Percentiles rank a stretch among this genome's conserved stretches.
These are phyloP conservation scores for Temnothorax ravouxi DNA, from an alignment of 2,888 invertebrate species.

Conservation along the genomic window DNA sequence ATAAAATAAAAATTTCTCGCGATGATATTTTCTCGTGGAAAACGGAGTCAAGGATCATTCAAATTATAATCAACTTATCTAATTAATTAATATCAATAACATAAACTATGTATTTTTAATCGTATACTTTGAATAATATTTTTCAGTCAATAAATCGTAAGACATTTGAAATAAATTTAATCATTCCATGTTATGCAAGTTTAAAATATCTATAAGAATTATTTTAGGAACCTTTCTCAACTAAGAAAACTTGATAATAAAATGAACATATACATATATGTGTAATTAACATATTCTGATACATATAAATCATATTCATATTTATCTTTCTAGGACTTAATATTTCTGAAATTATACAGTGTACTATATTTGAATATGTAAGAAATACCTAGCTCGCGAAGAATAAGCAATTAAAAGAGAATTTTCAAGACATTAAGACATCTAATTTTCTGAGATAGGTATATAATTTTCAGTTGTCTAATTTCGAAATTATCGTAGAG, in stretches of 20 bases:
- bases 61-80: neutral
- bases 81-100: neutral
- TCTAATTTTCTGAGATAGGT: too few relatives aligned
- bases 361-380: neutral
- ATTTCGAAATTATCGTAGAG: neutral
- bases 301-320: neutral
- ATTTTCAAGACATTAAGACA: neutral
- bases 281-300: neutral
- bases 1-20: neutral
- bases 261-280: neutral
- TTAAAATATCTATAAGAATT: neutral
- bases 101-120: neutral
- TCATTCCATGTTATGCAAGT: neutral
- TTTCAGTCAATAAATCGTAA: neutral
- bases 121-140: neutral
- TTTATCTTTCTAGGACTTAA: neutral
- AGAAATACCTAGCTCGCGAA: neutral
- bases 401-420: neutral
- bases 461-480: neutral
- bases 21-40: neutral
- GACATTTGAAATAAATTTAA: neutral
- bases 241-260: neutral
- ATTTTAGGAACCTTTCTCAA: neutral
- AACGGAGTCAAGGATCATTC: neutral
- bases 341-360: neutral